Conservation (phyloP, 2,888 invertebrate genomes). For the Zygothrica quintamaculata region DNA sequence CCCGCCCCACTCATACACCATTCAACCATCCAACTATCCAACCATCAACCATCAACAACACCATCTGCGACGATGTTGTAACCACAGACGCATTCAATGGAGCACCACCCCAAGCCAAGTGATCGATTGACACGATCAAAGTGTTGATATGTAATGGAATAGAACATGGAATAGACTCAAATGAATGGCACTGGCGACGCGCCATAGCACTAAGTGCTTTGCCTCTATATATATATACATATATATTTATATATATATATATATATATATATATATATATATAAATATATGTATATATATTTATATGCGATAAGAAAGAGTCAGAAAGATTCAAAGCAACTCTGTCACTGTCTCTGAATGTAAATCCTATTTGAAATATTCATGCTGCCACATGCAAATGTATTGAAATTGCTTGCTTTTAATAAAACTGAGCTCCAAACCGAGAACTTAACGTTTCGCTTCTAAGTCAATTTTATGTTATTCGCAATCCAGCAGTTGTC, state of each 20-base stretch:
- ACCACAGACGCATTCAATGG: constrained; percentile 51
- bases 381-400: constrained; percentile 75
- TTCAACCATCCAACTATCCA: too few species aligned
- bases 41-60: too few species aligned
- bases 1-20: too few species aligned
- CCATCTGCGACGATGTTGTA: constrained; percentile 73
- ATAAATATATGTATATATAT: constrained; percentile 5
- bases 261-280: background rate
- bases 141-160: constrained; percentile 74
- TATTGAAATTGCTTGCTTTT: constrained; percentile 66
- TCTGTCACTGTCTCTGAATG: constrained; percentile 34
- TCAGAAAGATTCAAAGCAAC: constrained; percentile 13
- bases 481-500: constrained; percentile 84
- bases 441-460: constrained; percentile 69
- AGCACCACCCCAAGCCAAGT: constrained; percentile 62
- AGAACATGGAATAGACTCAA: constrained; percentile 47
- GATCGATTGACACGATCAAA: constrained; percentile 82
- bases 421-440: constrained; percentile 59
- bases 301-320: constrained; percentile 48
- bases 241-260: background rate
- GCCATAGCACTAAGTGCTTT: constrained; percentile 62
- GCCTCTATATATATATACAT: constrained; percentile 27
- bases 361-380: constrained; percentile 78
- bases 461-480: constrained; percentile 72
- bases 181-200: constrained; percentile 62